phyloP scores from a whole-genome alignment of 2,888 invertebrate species.

The Lycia hirtaria region DNA sequence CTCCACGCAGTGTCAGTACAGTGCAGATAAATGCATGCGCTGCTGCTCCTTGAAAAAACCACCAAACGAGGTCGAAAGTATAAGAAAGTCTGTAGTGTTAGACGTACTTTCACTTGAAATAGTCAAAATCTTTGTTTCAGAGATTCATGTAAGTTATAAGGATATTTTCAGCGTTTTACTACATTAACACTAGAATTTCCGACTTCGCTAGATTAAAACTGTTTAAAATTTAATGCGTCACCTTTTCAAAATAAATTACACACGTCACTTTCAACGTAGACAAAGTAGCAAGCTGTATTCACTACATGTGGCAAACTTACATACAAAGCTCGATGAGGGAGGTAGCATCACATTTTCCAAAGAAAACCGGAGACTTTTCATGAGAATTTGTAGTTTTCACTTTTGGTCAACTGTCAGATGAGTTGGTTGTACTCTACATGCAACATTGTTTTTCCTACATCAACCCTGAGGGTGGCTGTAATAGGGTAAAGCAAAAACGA shows the following conservation, averaged over 20 bases:
- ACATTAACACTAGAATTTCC: background rate
- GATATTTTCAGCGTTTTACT: background rate
- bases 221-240: slow-evolving; percentile 4
- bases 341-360: background rate
- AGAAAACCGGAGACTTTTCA: background rate
- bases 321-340: background rate
- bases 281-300: slow-evolving; percentile 13
- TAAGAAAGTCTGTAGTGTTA: too few relatives aligned
- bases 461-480: slow-evolving; percentile 3
- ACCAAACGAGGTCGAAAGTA: too few relatives aligned
- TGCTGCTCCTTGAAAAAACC: too few relatives aligned
- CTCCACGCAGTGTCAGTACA: too few relatives aligned
- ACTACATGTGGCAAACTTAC: background rate
- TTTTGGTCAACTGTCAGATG: background rate
- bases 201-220: background rate
- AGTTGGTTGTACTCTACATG: background rate
- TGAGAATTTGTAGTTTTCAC: background rate
- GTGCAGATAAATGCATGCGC: too few relatives aligned
- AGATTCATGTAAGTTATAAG: background rate
- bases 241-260: slow-evolving; percentile 17
- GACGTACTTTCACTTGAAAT: too few relatives aligned
- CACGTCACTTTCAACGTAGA: slow-evolving; percentile 6
- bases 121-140: too few relatives aligned
- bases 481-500: slow-evolving; percentile 20
- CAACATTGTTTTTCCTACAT: slow-evolving; percentile 15